Base-by-base conservation (phyloP, 2,888 invertebrate genomes). In the Pandemis heparana region DNA sequence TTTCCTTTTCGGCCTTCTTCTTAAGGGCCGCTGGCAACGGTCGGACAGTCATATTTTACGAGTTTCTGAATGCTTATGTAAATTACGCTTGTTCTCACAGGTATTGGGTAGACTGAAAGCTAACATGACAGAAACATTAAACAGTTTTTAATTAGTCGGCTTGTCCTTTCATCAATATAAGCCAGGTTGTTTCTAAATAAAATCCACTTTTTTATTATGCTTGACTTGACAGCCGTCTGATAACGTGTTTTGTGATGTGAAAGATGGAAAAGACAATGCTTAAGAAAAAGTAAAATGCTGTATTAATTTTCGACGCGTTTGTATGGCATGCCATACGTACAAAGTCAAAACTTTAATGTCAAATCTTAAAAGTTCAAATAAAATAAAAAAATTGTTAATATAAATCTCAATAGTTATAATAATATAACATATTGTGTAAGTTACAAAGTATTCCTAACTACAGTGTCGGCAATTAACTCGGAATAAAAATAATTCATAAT, bases 1-100 rank as follows among this genome's bases (percentile, higher is more conserved):
- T 81, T 79, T 95, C 95, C 53, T 88, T 87, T 71, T 87, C 86
- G 0, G 95, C 95, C 77, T 88, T 89, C 76, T 87, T 87, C 62
- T 84, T 85, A 18, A 95, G 85, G 53, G 87, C 87, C n/a, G 84
- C 77, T 9, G 90, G 75, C 14, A 95, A 78, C 46, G 87, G 84
- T 65, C 94, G 86, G 1, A 92, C 78, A 18, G 82, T 81, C 91
- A 92, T 91, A 56, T 77, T 77, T 80, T 48, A 39, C 14, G 8
- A 9, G 18, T 23, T 12, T 3, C 1, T 56, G 23, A 23, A 5
- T 1, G 12, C n/a, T 38, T 18, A 8, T 9, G 60, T 38, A 39
- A 38, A 60, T 38, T 18, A 6, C 5, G 41, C 3, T 23, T 51
- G 1, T 16, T 48, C 41, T 51, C 53, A 43, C 16, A 23, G 41